Percentiles rank a stretch among this genome's conserved stretches.
phyloP scores from a whole-genome alignment of 2,113 vertebrate species.

The Ceratotherium simum region DNA sequence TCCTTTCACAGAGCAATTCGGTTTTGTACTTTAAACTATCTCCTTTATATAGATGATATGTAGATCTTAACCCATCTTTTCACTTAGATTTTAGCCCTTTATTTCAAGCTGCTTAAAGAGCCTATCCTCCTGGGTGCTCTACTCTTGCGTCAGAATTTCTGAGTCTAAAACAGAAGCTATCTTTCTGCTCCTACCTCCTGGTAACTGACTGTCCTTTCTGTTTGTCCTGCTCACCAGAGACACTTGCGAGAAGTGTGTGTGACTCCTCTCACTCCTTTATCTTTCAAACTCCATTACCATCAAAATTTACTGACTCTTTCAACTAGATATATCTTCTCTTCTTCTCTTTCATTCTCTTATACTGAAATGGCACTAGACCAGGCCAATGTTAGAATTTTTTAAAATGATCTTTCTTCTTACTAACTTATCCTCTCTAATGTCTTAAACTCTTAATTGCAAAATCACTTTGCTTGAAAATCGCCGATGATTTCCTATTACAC shows the following conservation, averaged over 20 bases:
- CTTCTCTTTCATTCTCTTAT: not conserved
- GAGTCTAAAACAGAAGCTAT: not conserved
- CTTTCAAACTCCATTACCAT: not conserved
- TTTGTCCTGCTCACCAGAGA: not conserved
- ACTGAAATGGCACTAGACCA: not conserved
- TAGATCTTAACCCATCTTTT: not conserved
- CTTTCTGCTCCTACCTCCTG: not conserved
- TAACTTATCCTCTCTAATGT: not conserved
- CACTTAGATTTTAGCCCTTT: not conserved
- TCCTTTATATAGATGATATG: not conserved
- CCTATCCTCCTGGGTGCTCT: not conserved
- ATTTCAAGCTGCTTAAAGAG: not conserved
- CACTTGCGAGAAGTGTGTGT: too few species aligned
- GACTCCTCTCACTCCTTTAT: not conserved
- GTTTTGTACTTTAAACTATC: not conserved
- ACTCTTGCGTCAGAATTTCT: not conserved
- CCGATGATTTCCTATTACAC: not conserved
- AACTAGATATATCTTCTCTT: not conserved
- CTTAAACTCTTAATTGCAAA: not conserved
- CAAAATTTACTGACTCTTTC: not conserved
- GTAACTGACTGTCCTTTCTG: not conserved
- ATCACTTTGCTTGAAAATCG: not conserved
- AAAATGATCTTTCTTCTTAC: not conserved
- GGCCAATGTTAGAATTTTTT: not conserved
- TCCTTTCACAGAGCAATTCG: not conserved